Evolutionary conservation across 2,113 vertebrate species (phyloP), one percentile per base, ranked within the genome.

Genomic region (Arothron firmamentum): DNA sequence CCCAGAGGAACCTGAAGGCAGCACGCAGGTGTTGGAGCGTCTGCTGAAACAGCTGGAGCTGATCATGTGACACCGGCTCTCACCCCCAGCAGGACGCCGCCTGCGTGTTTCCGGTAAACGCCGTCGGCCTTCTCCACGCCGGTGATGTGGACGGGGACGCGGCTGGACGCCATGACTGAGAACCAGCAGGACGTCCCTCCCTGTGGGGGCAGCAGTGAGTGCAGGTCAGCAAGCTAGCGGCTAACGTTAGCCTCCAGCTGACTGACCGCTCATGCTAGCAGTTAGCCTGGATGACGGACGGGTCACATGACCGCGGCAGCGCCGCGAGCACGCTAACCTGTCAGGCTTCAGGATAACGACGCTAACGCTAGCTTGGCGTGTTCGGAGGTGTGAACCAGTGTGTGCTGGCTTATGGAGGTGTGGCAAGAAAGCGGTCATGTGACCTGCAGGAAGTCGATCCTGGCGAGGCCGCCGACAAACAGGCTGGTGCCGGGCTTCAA

Each of bases 361-460:
- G 43, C 43, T 45, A 45, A 45, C 1, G 43, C 14, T 45, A 45
- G 43, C 41, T 6, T 6, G n/a, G n/a, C n/a, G n/a, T n/a, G n/a
- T n/a, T n/a, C n/a, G n/a, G n/a, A n/a, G n/a, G n/a, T n/a, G n/a
- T n/a, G n/a, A n/a, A n/a, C n/a, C n/a, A n/a, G n/a, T n/a, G n/a
- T n/a, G n/a, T n/a, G n/a, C n/a, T n/a, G n/a, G n/a, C n/a, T n/a
- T n/a, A n/a, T n/a, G n/a, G n/a, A n/a, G n/a, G n/a, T n/a, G n/a
- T n/a, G n/a, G n/a, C n/a, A n/a, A n/a, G n/a, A n/a, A n/a, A 6
- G n/a, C 4, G 0, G 4, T 55, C 23, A 49, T n/a, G 28, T 48
- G 8, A 96, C 96, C 93, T 95, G 62, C 45, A 98, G 73, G 78
- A 92, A 95, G 87, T 99, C 96, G 23, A 99, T 82, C 42, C 96